Conservation (phyloP, 2,113 vertebrate genomes). For the Casuarius casuarius region DNA sequence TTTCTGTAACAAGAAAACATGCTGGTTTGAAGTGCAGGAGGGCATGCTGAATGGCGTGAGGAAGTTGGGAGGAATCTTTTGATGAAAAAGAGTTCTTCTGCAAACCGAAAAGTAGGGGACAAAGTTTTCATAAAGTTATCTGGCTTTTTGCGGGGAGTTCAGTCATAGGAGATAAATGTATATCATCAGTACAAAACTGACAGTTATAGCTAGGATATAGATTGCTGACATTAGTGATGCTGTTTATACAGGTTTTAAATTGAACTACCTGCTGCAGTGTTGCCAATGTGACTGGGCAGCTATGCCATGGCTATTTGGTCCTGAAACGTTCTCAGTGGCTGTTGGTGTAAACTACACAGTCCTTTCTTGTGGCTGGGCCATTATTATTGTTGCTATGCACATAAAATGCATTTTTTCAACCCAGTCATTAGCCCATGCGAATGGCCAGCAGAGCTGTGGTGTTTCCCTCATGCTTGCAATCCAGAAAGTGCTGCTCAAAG, state of each 20-base stretch:
- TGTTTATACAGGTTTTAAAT: not conserved
- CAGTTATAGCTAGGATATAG: not conserved
- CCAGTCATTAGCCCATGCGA: fast-evolving
- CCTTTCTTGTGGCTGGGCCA: fast-evolving
- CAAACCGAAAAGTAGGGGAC: not conserved
- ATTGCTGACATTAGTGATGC: not conserved
- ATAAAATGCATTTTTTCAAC: not conserved
- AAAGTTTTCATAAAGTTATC: not conserved
- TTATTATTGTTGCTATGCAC: not conserved
- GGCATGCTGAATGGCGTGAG: not conserved
- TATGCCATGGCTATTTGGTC: fast-evolving
- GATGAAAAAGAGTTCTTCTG: not conserved
- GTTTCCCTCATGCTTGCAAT: fast-evolving
- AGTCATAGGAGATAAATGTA: not conserved
- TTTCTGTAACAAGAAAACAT: not conserved
- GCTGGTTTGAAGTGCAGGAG: not conserved
- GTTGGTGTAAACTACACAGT: fast-evolving
- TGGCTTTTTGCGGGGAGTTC: not conserved
- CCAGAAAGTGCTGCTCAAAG: fast-evolving
- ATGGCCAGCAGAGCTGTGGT: not conserved
- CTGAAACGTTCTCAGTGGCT: fast-evolving
- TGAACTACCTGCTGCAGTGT: not conserved
- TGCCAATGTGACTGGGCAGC: not conserved
- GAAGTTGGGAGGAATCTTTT: not conserved
- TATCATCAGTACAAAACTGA: not conserved